Evolutionary conservation across 2,797 vertebrate species (phyloP), one percentile per base, ranked within the genome.

Genomic region (Streptopelia turtur): DNA sequence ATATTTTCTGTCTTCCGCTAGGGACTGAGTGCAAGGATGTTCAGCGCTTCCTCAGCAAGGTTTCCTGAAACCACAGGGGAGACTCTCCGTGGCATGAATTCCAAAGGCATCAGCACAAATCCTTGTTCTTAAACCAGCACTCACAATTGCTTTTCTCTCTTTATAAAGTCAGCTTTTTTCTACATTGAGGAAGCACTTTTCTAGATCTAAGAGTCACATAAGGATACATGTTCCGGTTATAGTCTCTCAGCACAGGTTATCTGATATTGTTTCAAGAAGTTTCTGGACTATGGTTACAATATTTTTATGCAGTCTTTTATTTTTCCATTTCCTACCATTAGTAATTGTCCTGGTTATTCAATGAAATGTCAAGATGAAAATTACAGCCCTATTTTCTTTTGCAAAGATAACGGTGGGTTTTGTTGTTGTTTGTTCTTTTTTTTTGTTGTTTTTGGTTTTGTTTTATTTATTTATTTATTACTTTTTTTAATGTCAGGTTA

Each of bases 381-480:
- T 55, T 5, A 33, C 15, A 35, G 53, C 8, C 6, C 3, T 35
- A 1, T 89, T 72, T 69, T 78, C 31, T 71, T 57, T 20, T 22
- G 6, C 3, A 39, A 74, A 37, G 8, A 52, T 23, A 81, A 57
- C 5, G 1, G 12, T 37, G 20, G 4, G 0, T 1, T 69, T 61
- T 31, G 15, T 45, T 45, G n/a, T 61, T 16, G 47, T 23, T 27
- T 35, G 33, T 23, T 30, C 37, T 3, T 61, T 16, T 41, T 9
- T 37, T n/a, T n/a, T n/a, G n/a, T n/a, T n/a, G n/a, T n/a, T n/a
- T n/a, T n/a, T n/a, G n/a, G n/a, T n/a, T 23, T 27, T 35, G 31
- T 23, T 30, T 13, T n/a, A 1, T 31, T 8, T 28, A 6, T 49
- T 11, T 47, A 6, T 14, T 33, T 65, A 9, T 12, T 14, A 53